Conservation (phyloP, 2,113 vertebrate genomes). For the Aviceda subcristata region DNA sequence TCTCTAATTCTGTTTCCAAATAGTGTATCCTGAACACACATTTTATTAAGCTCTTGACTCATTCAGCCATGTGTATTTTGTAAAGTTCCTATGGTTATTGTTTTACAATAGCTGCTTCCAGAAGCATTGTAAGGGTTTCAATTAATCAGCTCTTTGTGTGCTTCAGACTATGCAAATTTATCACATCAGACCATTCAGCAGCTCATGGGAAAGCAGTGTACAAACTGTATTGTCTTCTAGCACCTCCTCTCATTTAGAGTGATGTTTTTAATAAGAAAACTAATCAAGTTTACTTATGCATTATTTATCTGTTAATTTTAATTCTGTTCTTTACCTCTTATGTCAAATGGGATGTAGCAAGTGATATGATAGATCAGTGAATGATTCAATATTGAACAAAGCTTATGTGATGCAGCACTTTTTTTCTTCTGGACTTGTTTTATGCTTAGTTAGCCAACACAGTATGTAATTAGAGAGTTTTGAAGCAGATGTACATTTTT, state of each 20-base stretch:
- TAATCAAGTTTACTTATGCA: slow-evolving; percentile 87
- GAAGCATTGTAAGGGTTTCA: slow-evolving; percentile 88
- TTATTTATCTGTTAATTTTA: slow-evolving; percentile 81
- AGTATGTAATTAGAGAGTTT: slow-evolving; percentile 42
- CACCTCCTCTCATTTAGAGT: slow-evolving; percentile 89
- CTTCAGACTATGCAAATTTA: slow-evolving; percentile 98
- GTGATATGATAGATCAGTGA: slow-evolving; percentile 70
- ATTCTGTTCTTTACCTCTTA: slow-evolving; percentile 65
- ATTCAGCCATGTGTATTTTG: slow-evolving; percentile 84
- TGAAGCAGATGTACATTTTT: slow-evolving; percentile 22
- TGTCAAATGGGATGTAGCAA: slow-evolving; percentile 70
- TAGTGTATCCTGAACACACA: slow-evolving; percentile 73
- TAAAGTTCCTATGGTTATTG: slow-evolving; percentile 88
- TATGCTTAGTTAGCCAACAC: slow-evolving; percentile 41
- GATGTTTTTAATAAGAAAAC: slow-evolving; percentile 98
- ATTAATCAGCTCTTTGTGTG: slow-evolving; percentile 98
- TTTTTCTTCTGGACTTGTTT: slow-evolving; percentile 48
- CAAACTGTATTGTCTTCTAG: slow-evolving; percentile 91
- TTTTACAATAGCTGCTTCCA: slow-evolving; percentile 86
- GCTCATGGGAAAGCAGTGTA: slow-evolving; percentile 93
- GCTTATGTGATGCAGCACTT: slow-evolving; percentile 68
- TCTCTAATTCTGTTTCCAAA: slow-evolving; percentile 77
- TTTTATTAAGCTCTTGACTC: slow-evolving; percentile 78
- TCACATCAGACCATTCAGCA: slow-evolving; percentile 91
- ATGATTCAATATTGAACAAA: slow-evolving; percentile 66